Conservation (phyloP, 2,113 vertebrate species). For the Siniperca knerii region DNA sequence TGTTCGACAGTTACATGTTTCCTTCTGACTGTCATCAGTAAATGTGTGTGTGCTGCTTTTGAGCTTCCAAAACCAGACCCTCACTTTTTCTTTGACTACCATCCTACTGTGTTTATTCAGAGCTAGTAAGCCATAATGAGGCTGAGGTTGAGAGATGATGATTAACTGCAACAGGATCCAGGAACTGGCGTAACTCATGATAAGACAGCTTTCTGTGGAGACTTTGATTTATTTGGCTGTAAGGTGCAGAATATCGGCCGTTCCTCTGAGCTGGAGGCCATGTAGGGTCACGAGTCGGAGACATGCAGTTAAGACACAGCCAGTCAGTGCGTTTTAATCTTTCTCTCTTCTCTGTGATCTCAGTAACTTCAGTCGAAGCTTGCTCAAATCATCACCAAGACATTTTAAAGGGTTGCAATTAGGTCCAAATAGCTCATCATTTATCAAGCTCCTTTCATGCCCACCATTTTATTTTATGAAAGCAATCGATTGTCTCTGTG, state of each 20-base stretch:
- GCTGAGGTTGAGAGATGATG: slow-evolving; percentile 71
- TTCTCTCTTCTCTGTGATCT: slow-evolving; percentile 79
- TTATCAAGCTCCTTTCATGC: slow-evolving; percentile 81
- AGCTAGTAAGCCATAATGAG: slow-evolving; percentile 73
- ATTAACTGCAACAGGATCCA: slow-evolving; percentile 74
- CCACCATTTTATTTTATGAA: slow-evolving; percentile 82
- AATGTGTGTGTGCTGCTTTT: slow-evolving; percentile 5
- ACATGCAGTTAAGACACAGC: slow-evolving; percentile 69
- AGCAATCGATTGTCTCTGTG: slow-evolving; percentile 77
- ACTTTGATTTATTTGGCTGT: slow-evolving; percentile 78
- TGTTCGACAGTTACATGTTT: slow-evolving; percentile 25
- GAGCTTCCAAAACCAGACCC: slow-evolving; percentile 6
- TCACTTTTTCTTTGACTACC: slow-evolving; percentile 33
- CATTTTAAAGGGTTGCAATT: slow-evolving; percentile 83
- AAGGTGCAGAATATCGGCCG: slow-evolving; percentile 60
- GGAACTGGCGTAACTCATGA: slow-evolving; percentile 67
- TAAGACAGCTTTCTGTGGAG: slow-evolving; percentile 70
- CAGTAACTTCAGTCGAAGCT: slow-evolving; percentile 76
- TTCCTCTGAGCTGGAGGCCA: slow-evolving; percentile 57
- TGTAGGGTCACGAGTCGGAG: slow-evolving; percentile 72
- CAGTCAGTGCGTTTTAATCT: slow-evolving; percentile 71
- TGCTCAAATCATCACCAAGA: slow-evolving; percentile 79
- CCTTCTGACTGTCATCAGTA: slow-evolving; percentile 20
- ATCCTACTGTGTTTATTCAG: slow-evolving; percentile 67
- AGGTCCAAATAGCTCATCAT: slow-evolving; percentile 78